Percentiles rank a stretch among this genome's conserved stretches.
These are phyloP conservation scores for Morinoia aosen DNA, from an alignment of 2,888 invertebrate species.

Conservation along the genomic window DNA sequence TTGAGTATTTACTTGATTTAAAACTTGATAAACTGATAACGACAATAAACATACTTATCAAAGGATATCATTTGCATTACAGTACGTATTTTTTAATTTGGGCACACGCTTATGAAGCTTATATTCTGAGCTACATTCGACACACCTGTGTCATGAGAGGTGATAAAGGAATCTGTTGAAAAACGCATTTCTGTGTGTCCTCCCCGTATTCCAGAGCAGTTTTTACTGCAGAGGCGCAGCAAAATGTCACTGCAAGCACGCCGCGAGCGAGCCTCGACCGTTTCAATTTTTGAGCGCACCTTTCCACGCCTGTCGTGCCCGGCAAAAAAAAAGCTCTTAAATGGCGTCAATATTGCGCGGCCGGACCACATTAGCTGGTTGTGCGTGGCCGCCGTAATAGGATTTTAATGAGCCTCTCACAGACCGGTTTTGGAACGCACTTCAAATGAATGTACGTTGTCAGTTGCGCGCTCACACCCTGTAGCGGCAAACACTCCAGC, in stretches of 20 bases:
- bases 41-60: too few relatives aligned
- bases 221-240: too few relatives aligned
- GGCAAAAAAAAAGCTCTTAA: background rate
- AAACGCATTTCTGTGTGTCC: too few relatives aligned
- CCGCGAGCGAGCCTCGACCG: background rate
- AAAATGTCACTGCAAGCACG: background rate
- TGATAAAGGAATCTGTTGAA: too few relatives aligned
- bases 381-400: background rate
- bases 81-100: too few relatives aligned
- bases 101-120: too few relatives aligned
- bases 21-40: too few relatives aligned
- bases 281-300: background rate
- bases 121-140: too few relatives aligned
- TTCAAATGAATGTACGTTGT: background rate
- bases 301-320: background rate
- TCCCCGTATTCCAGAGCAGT: too few relatives aligned
- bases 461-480: background rate
- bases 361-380: background rate
- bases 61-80: too few relatives aligned
- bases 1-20: too few relatives aligned
- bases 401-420: slow-evolving; percentile 30
- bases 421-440: background rate
- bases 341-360: slow-evolving; percentile 29
- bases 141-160: too few relatives aligned
- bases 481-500: background rate